phyloP scores from a whole-genome alignment of 2,797 vertebrate genomes.

The Bradypodion pumilum region DNA sequence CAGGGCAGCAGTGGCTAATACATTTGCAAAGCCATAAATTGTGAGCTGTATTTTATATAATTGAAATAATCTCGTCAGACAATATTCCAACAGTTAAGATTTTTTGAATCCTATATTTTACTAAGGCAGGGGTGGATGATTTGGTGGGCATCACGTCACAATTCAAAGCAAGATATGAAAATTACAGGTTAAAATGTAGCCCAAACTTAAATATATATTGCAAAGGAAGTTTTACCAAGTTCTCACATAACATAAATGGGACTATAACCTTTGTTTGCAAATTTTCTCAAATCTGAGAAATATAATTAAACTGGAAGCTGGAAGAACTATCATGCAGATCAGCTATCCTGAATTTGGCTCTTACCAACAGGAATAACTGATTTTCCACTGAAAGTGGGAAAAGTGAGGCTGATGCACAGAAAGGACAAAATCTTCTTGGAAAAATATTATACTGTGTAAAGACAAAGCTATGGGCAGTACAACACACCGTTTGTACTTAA shows the following conservation, averaged over 20 bases:
- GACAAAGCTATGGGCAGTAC: no score
- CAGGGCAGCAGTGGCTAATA: neutral
- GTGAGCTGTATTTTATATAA: neutral
- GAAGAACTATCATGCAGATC: no score
- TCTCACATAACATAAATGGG: no score
- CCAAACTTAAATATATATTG: neutral
- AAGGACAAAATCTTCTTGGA: no score
- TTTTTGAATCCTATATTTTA: conserved; percentile 16
- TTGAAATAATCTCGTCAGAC: neutral
- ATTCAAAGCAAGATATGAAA: neutral
- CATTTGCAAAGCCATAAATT: neutral
- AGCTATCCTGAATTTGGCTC: no score
- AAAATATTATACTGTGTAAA: no score
- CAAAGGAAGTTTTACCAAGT: neutral
- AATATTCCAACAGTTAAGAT: neutral
- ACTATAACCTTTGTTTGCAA: neutral
- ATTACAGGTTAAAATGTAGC: neutral
- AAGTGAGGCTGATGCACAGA: no score
- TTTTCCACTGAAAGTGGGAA: no score
- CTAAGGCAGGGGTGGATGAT: neutral
- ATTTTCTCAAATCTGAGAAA: neutral
- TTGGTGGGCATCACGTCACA: neutral
- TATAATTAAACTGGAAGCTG: no score
- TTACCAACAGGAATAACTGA: no score
- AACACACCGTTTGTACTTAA: no score